Percentiles rank a stretch among this genome's conserved stretches.
Conservation (phyloP, 2,888 invertebrate species). For the Agonum fuliginosum region DNA sequence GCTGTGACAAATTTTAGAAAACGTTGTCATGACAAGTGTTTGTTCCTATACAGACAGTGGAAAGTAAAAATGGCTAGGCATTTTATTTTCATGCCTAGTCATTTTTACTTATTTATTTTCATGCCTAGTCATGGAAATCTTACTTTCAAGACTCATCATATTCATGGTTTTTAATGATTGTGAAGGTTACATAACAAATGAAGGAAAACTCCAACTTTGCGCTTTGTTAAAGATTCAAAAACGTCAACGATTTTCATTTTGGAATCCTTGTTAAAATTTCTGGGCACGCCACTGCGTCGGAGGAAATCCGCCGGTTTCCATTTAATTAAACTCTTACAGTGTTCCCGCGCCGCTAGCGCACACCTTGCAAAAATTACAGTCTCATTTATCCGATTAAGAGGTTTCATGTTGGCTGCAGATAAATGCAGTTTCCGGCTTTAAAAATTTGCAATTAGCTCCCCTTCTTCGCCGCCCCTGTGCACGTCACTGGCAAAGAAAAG, state of each 20-base stretch:
- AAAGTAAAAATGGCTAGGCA: too few relatives aligned
- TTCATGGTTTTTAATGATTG: too few relatives aligned
- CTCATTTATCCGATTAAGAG: slow-evolving; percentile 54
- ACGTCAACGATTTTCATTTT: background rate
- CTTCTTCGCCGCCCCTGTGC: background rate
- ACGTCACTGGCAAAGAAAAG: background rate
- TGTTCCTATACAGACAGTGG: too few relatives aligned
- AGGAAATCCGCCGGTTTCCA: slow-evolving; percentile 33
- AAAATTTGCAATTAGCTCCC: slow-evolving; percentile 47
- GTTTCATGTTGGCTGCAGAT: slow-evolving; percentile 50
- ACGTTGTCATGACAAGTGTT: too few relatives aligned
- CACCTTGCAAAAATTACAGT: slow-evolving; percentile 55
- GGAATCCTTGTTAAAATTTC: background rate
- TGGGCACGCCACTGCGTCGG: background rate
- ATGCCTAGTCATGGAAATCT: too few relatives aligned
- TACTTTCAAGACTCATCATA: too few relatives aligned
- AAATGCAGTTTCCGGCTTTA: slow-evolving; percentile 54
- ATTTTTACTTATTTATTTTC: too few relatives aligned
- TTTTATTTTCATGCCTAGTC: too few relatives aligned
- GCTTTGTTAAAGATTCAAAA: background rate
- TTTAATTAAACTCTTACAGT: slow-evolving; percentile 30
- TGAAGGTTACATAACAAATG: too few relatives aligned
- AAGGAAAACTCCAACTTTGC: too few relatives aligned
- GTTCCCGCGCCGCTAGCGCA: background rate
- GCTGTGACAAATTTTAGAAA: too few relatives aligned